phyloP scores from a whole-genome alignment of 2,113 vertebrate genomes.

The Erythrocercus mccallii region DNA sequence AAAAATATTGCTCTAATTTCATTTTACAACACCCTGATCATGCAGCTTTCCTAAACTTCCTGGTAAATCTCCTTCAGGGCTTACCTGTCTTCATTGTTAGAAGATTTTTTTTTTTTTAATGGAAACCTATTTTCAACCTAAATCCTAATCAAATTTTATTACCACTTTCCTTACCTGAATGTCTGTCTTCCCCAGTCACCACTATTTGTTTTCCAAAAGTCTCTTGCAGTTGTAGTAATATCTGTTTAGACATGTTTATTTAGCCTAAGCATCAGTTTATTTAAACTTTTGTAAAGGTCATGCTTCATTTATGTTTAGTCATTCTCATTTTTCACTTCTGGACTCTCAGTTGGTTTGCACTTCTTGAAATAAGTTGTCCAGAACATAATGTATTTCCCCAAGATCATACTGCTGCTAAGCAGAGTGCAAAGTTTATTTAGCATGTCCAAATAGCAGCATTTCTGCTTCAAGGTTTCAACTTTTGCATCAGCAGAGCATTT shows the following conservation, averaged over 20 bases:
- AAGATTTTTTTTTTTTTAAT: background rate
- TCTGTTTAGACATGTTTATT: background rate
- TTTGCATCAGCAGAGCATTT: background rate
- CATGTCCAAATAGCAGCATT: background rate
- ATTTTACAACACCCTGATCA: background rate
- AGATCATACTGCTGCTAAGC: background rate
- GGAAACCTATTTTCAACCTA: background rate
- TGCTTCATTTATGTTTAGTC: conserved; percentile 27
- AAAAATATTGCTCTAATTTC: background rate
- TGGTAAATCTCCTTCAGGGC: background rate
- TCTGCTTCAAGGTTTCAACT: background rate
- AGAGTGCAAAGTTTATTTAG: background rate
- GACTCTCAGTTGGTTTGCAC: background rate
- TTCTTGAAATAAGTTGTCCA: conserved; percentile 1
- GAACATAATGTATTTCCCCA: background rate
- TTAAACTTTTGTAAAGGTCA: background rate
- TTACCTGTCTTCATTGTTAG: background rate
- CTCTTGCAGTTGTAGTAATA: background rate
- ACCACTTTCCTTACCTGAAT: background rate
- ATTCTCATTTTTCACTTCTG: conserved; percentile 34
- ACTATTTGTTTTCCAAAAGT: background rate
- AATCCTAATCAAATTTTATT: background rate
- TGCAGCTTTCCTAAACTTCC: background rate
- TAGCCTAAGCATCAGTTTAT: background rate
- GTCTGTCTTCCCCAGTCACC: background rate